phyloP scores from a whole-genome alignment of 1,140 invertebrate genomes.

The Psilanteris sp. region DNA sequence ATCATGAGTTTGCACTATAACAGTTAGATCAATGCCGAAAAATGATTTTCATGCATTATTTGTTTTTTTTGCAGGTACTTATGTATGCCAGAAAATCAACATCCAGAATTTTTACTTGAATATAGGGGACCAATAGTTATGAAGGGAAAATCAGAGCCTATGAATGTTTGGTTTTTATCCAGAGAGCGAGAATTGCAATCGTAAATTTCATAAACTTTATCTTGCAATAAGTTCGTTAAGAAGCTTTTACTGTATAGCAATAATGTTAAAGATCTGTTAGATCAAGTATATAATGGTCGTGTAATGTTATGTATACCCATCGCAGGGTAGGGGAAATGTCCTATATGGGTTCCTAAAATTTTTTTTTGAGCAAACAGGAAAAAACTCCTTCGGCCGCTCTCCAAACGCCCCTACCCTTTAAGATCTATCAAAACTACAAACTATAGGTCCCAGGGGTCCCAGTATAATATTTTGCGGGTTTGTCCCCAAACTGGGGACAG shows the following conservation, averaged over 20 bases:
- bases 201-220: constrained; percentile 52
- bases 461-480: too few species aligned
- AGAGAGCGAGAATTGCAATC: constrained; percentile 78
- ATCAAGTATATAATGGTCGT: constrained; percentile 25
- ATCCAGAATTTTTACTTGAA: constrained; percentile 91
- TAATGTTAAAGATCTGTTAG: constrained; percentile 61
- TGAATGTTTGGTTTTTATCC: constrained; percentile 96
- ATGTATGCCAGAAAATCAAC: constrained; percentile 89
- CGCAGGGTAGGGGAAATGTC: too few species aligned
- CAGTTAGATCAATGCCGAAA: too few species aligned
- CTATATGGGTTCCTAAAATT: too few species aligned
- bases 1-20: too few species aligned
- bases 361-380: too few species aligned
- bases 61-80: constrained; percentile 86
- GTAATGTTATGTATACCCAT: constrained; percentile 14
- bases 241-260: constrained; percentile 68
- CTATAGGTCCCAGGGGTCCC: too few species aligned
- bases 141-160: constrained; percentile 96
- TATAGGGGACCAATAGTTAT: constrained; percentile 93
- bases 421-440: too few species aligned
- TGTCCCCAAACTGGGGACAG: too few species aligned
- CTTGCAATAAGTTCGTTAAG: constrained; percentile 18
- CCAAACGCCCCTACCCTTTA: too few species aligned
- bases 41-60: too few species aligned
- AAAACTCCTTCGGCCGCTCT: too few species aligned